Percentiles rank a stretch among this genome's conserved stretches.
These are phyloP conservation scores for Ceyx erithaca DNA, from an alignment of 2,797 vertebrate species.

Conservation along the genomic window DNA sequence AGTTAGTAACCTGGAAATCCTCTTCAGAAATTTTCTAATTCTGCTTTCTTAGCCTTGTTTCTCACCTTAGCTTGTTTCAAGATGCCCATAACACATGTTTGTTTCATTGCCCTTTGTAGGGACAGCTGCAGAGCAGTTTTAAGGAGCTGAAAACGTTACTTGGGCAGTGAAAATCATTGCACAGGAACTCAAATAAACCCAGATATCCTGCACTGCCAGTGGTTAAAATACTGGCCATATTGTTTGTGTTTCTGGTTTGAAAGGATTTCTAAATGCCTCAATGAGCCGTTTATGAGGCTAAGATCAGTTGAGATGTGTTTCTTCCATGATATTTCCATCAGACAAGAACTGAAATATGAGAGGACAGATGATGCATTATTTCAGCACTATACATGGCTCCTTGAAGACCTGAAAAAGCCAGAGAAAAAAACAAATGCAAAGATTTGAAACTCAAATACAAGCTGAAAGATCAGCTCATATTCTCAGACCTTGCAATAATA, in stretches of 20 bases:
- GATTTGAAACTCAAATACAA: not conserved
- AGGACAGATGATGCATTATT: constrained; percentile 20
- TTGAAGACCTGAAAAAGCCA: not conserved
- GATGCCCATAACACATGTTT: rapidly evolving
- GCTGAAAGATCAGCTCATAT: not conserved
- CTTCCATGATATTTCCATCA: not conserved
- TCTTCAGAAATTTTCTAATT: not conserved
- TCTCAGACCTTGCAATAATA: constrained; percentile 30
- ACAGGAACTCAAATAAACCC: not conserved
- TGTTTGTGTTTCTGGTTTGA: constrained; percentile 5
- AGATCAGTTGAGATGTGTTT: not conserved
- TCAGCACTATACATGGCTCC: not conserved
- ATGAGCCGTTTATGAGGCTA: constrained; percentile 17
- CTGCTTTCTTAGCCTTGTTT: not conserved
- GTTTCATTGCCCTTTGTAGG: not conserved
- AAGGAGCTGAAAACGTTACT: not conserved
- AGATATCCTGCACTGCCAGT: not conserved
- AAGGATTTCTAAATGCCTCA: not conserved
- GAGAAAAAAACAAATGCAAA: not conserved
- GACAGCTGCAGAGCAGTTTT: not conserved
- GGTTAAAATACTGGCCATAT: not conserved
- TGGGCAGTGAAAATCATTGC: not conserved
- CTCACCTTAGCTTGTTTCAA: not conserved
- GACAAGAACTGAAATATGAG: not conserved
- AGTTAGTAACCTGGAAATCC: not conserved